Evolutionary conservation across 1,140 invertebrate genomes (phyloP).

Genomic region (Drosophila sechellia): DNA sequence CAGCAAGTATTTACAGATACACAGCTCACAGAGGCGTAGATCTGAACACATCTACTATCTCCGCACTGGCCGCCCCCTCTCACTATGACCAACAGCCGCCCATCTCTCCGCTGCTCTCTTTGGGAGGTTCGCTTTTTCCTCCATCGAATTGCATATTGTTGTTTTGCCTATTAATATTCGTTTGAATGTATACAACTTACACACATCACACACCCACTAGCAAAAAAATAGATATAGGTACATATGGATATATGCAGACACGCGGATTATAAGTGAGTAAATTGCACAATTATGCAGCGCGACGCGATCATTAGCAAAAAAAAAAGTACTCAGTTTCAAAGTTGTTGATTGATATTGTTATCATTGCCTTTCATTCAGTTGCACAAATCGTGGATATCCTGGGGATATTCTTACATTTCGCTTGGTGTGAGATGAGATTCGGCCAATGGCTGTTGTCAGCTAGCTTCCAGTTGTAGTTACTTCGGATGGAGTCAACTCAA

Average conservation of each 20-base stretch:
- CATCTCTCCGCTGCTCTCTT: constrained; percentile 34
- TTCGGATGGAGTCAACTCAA: constrained; percentile 4
- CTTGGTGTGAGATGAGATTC: constrained; percentile 13
- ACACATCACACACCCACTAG: constrained; percentile 44
- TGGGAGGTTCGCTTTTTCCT: constrained; percentile 18
- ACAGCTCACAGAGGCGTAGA: constrained; percentile 59
- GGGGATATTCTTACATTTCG: constrained; percentile 35
- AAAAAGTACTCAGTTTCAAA: constrained; percentile 26
- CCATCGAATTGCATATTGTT: constrained; percentile 66
- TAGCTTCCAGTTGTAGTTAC: constrained; percentile 17
- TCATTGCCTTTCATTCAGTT: constrained; percentile 29
- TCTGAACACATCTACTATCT: constrained; percentile 47
- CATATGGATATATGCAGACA: constrained; percentile 9
- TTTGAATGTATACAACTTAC: constrained; percentile 47
- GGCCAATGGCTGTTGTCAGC: constrained; percentile 24
- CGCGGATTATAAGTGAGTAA: constrained; percentile 31
- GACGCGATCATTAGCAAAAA: constrained; percentile 54
- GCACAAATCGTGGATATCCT: constrained; percentile 33
- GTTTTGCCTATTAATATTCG: constrained; percentile 64
- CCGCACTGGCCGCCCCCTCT: constrained; percentile 16
- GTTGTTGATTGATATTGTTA: constrained; percentile 37
- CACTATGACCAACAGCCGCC: constrained; percentile 3
- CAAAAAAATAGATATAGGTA: constrained; percentile 26
- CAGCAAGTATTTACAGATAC: constrained; percentile 66
- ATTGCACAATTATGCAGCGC: constrained; percentile 80